Evolutionary conservation across 2,888 invertebrate species (phyloP), one percentile per base, ranked within the genome.

Genomic region (Phragmatobia fuliginosa): DNA sequence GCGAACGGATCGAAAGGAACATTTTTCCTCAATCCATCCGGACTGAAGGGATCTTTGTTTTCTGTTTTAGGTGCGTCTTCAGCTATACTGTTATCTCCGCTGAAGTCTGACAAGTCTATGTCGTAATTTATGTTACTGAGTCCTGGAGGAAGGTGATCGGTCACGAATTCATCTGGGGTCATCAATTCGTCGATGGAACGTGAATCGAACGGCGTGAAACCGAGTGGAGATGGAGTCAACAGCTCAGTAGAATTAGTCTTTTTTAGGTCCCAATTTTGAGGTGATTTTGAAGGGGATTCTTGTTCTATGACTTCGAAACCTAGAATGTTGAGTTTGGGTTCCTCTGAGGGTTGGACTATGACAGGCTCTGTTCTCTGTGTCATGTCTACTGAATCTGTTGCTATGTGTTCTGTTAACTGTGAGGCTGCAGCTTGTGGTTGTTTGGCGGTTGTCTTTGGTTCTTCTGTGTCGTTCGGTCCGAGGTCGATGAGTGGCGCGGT

Each of bases 41-140:
- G 96, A 80, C 96, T 96, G 78, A 96, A 96, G 0, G 96, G 96
- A 82, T 96, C 96, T 85, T 96, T 96, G 0, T 87, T 77, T 71
- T 90, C 89, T 21, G 66, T 78, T 72, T 87, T 95, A 18, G 92
- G 91, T 0, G 85, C 82, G 41, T 94, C 94, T 11, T 97, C 97
- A 0, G 96, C 96, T 33, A 96, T 92, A 78, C 97, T 97, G 83
- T 97, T 97, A 14, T 97, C 97, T 0, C 96, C 97, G 81, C 97
- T 97, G 58, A 97, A 92, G 88, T 97, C 97, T 5, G 97, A 97
- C 71, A 97, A 92, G 87, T 97, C 97, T 69, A 97, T 97, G 79
- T 97, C 97, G 77, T 97, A 97, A 87, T 97, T 97, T 21, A 97
- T 96, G 82, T 97, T 96, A 33, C 96, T 96, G 36, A 97, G 87